phyloP scores from a whole-genome alignment of 2,888 invertebrate species.

The Polylopha cassiicola region DNA sequence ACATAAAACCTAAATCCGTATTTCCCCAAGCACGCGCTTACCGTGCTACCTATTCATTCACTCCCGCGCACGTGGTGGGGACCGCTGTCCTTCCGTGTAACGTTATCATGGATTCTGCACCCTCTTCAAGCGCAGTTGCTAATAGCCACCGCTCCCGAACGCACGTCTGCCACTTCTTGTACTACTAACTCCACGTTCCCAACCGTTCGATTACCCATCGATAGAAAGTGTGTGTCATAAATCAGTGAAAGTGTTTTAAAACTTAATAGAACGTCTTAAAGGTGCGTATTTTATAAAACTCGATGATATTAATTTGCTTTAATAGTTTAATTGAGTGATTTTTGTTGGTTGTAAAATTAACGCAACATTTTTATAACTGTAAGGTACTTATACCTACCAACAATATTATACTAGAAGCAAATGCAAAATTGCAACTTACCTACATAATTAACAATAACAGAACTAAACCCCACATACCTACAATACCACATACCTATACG shows the following conservation, averaged over 20 bases:
- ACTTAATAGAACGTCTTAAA: slow-evolving; percentile 30
- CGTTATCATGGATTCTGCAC: slow-evolving; percentile 75
- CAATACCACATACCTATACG: slow-evolving; percentile 2
- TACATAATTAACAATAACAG: slow-evolving; percentile 2
- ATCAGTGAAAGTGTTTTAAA: slow-evolving; percentile 38
- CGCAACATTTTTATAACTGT: no score
- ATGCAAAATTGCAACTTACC: neutral
- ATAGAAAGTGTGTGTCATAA: slow-evolving; percentile 22
- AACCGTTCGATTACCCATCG: slow-evolving; percentile 26
- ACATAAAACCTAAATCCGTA: neutral
- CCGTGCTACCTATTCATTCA: slow-evolving; percentile 71
- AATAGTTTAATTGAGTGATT: slow-evolving; percentile 18
- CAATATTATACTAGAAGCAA: no score
- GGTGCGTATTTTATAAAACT: slow-evolving; percentile 32
- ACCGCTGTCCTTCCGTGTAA: slow-evolving; percentile 71
- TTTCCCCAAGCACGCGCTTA: slow-evolving; percentile 9
- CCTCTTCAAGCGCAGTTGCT: slow-evolving; percentile 69
- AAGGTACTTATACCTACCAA: no score
- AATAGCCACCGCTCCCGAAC: slow-evolving; percentile 71
- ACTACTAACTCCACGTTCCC: slow-evolving; percentile 37
- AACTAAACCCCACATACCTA: slow-evolving; percentile 14
- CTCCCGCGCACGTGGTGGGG: slow-evolving; percentile 59
- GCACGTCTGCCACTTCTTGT: slow-evolving; percentile 70
- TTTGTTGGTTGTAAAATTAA: neutral
- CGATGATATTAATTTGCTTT: slow-evolving; percentile 14